Percentiles rank a stretch among this genome's conserved stretches.
Evolutionary conservation across 1,140 invertebrate genomes (phyloP).

Genomic region (Oedothorax gibbosus): DNA sequence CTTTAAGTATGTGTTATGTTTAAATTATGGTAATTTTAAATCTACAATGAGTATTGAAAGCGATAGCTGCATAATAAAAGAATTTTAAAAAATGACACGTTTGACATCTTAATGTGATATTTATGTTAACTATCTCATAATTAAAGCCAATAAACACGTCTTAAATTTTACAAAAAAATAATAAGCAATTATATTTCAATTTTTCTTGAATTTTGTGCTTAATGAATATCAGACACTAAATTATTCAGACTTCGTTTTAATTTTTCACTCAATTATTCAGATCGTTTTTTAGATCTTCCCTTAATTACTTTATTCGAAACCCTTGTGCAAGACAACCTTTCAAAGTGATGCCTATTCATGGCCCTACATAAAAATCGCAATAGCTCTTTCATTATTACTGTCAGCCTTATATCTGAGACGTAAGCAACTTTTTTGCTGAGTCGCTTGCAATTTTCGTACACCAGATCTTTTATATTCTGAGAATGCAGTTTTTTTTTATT

Average conservation of each 20-base stretch:
- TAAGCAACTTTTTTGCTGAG: constrained; percentile 51
- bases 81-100: too few relatives aligned
- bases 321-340: neutral
- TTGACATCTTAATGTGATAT: too few relatives aligned
- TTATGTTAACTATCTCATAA: too few relatives aligned
- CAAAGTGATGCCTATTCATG: constrained; percentile 1
- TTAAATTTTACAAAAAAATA: too few relatives aligned
- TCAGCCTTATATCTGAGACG: constrained; percentile 6
- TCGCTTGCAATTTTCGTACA: constrained; percentile 34
- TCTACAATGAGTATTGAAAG: too few relatives aligned
- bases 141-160: too few relatives aligned
- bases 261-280: neutral
- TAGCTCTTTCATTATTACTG: constrained; percentile 42
- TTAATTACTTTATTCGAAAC: constrained; percentile 1
- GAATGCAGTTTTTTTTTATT: constrained; percentile 25
- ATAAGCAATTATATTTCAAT: too few relatives aligned
- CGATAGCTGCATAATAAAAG: too few relatives aligned
- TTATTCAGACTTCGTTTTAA: neutral
- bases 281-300: constrained; percentile 1
- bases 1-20: too few relatives aligned
- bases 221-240: too few relatives aligned
- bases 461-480: constrained; percentile 26
- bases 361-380: constrained; percentile 20
- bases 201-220: too few relatives aligned
- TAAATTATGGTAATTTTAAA: too few relatives aligned